phyloP scores from a whole-genome alignment of 2,888 invertebrate genomes.

The Apoderus coryli region DNA sequence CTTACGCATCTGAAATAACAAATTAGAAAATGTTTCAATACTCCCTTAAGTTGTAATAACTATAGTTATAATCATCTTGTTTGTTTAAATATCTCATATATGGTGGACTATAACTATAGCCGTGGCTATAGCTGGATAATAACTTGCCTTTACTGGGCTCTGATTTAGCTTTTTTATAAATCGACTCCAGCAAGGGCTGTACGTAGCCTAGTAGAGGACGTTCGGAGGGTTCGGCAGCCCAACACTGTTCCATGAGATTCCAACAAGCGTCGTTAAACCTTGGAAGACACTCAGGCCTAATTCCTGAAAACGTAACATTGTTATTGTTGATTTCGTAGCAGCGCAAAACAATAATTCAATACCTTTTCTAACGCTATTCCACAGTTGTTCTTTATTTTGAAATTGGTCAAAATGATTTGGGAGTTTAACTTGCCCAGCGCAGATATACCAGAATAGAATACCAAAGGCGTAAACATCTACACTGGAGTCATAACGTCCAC shows the following conservation, averaged over 20 bases:
- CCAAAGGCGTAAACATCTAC: constrained; percentile 87
- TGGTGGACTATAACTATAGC: constrained; percentile 2
- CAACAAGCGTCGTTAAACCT: constrained; percentile 68
- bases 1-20: constrained; percentile 20
- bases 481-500: constrained; percentile 64
- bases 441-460: constrained; percentile 80
- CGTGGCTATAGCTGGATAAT: too few species aligned
- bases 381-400: constrained; percentile 73
- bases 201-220: constrained; percentile 69
- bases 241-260: constrained; percentile 72
- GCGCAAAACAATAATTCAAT: too few species aligned
- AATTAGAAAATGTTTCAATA: constrained; percentile 9
- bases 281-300: constrained; percentile 63
- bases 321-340: too few species aligned
- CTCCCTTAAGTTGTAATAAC: constrained; percentile 11
- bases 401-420: constrained; percentile 71
- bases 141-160: constrained; percentile 21
- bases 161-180: constrained; percentile 27
- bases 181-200: constrained; percentile 48
- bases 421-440: constrained; percentile 65
- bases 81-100: too few species aligned
- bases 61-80: constrained; percentile 9
- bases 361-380: constrained; percentile 76
- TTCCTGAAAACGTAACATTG: too few species aligned
- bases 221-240: constrained; percentile 58